Evolutionary conservation across 2,888 invertebrate species (phyloP).

Genomic region (Cistogaster globosa): DNA sequence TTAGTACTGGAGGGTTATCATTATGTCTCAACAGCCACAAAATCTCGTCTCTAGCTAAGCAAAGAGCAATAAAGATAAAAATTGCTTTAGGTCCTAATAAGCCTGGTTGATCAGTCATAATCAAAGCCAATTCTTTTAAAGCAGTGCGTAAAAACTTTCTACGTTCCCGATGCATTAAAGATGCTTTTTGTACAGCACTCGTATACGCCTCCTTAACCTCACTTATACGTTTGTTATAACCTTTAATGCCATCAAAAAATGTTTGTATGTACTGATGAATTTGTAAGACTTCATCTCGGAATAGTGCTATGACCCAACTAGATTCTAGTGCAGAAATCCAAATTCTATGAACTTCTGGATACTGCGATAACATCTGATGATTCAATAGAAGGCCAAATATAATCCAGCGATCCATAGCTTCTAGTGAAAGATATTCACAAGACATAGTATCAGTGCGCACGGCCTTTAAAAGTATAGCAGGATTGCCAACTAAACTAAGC

Average conservation of each 20-base stretch:
- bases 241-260: constrained; percentile 97
- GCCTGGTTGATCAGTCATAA: constrained; percentile 98
- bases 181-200: constrained; percentile 94
- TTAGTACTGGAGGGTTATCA: constrained; percentile 95
- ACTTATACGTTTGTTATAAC: constrained; percentile 94
- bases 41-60: constrained; percentile 98
- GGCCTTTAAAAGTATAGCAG: constrained; percentile 96
- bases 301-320: constrained; percentile 96
- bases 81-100: constrained; percentile 98
- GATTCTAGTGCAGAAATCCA: constrained; percentile 96
- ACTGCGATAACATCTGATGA: constrained; percentile 92
- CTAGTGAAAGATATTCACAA: constrained; percentile 97
- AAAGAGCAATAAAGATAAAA: constrained; percentile 97
- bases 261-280: constrained; percentile 96
- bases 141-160: constrained; percentile 98
- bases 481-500: constrained; percentile 96
- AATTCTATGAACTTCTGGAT: constrained; percentile 91
- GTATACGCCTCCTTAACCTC: constrained; percentile 98
- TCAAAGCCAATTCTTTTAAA: constrained; percentile 95
- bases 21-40: constrained; percentile 98
- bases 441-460: constrained; percentile 98
- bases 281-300: constrained; percentile 98
- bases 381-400: constrained; percentile 96
- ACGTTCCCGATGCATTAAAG: constrained; percentile 95
- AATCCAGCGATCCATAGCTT: constrained; percentile 98